A percentile compares a stretch with the other conserved stretches of the same genome.
phyloP scores from a whole-genome alignment of 2,113 vertebrate species.

The Dolichotis patagonum region DNA sequence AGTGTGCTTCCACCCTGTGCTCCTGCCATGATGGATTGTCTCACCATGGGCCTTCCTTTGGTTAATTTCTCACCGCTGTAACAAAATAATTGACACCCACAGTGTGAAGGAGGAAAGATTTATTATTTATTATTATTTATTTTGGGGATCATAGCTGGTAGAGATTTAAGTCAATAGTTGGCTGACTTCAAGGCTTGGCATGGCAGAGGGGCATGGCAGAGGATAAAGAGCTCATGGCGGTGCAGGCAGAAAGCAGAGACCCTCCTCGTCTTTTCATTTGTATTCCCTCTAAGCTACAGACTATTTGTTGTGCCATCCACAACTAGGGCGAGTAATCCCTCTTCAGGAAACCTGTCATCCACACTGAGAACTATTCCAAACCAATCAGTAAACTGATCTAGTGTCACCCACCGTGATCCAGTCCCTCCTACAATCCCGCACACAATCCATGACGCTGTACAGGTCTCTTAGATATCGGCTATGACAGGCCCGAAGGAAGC shows the following conservation, averaged over 20 bases:
- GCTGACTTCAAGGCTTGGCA: background rate
- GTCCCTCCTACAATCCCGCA: background rate
- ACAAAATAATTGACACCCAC: background rate
- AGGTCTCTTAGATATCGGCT: background rate
- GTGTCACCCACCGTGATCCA: background rate
- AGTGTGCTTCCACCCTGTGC: background rate
- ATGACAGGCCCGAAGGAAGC: background rate
- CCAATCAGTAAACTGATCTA: background rate
- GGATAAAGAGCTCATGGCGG: too few relatives aligned
- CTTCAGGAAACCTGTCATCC: background rate
- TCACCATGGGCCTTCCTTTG: background rate
- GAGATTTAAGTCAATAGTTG: background rate
- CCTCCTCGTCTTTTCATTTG: background rate
- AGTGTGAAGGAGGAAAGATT: background rate
- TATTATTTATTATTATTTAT: background rate
- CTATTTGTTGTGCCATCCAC: background rate
- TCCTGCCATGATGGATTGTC: background rate
- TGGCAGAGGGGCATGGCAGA: background rate
- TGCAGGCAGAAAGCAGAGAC: background rate
- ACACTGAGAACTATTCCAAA: background rate
- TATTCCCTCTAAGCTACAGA: background rate
- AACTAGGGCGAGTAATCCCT: background rate
- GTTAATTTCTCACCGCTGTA: background rate
- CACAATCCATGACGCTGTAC: background rate
- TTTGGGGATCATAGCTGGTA: background rate